Conservation (phyloP, 35 echinoderm and acorn worm species). For the Lytechinus pictus region DNA sequence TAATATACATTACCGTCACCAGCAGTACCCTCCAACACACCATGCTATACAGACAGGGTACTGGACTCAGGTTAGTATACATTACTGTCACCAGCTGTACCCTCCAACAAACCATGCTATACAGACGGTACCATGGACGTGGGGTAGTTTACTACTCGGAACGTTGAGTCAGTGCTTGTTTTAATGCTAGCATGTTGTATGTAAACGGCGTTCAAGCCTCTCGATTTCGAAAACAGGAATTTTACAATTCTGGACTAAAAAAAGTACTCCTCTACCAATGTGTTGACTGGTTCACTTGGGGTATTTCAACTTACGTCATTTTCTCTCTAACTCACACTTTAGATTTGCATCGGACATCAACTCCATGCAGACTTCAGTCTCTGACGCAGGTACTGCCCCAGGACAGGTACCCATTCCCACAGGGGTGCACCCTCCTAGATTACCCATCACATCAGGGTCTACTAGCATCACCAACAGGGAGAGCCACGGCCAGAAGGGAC, state of each 20-base stretch:
- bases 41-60: constrained; percentile 19
- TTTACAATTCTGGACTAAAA: too few relatives aligned
- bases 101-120: constrained; percentile 9
- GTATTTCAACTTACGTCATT: neutral
- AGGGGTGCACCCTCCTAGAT: neutral
- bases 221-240: too few relatives aligned
- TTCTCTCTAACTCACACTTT: neutral
- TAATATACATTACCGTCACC: too few relatives aligned
- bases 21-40: neutral
- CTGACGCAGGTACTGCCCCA: neutral
- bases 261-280: too few relatives aligned
- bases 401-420: neutral
- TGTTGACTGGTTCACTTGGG: too few relatives aligned
- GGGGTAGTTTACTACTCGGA: too few relatives aligned
- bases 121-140: neutral
- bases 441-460: neutral
- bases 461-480: neutral
- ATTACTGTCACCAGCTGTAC: constrained; percentile 15
- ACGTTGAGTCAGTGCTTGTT: too few relatives aligned
- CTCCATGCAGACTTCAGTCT: neutral
- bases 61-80: neutral
- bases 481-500: neutral
- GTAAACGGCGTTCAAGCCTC: too few relatives aligned
- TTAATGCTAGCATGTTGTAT: too few relatives aligned
- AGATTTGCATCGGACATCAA: constrained; percentile 43